Percentiles rank a stretch among this genome's conserved stretches.
phyloP scores from a whole-genome alignment of 2,797 vertebrate species.

The Urocyon cinereoargenteus region DNA sequence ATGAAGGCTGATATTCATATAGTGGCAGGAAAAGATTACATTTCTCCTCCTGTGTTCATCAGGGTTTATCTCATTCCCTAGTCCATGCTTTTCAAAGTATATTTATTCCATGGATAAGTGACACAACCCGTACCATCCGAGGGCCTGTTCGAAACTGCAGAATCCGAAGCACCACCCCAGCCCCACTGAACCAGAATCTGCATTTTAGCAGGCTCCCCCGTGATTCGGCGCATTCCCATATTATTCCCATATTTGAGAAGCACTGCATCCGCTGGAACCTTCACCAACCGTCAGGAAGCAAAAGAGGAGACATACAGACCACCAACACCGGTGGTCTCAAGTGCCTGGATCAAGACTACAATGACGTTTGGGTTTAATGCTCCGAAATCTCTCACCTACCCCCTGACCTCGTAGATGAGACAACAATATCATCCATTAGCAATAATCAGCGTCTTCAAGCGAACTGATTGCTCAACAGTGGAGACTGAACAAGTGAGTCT shows the following conservation, averaged over 20 bases:
- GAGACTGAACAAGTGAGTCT: not conserved
- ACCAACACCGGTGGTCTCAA: not conserved
- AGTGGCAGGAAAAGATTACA: not conserved
- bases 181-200: not conserved
- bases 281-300: not conserved
- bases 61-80: not conserved
- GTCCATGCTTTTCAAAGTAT: not conserved
- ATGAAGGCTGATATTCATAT: not conserved
- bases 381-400: not conserved
- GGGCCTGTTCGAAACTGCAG: not conserved
- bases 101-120: not conserved
- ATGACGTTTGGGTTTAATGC: not conserved
- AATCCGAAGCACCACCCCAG: not conserved
- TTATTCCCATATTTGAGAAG: not conserved
- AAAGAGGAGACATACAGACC: not conserved
- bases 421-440: not conserved
- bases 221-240: not conserved
- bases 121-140: accelerated
- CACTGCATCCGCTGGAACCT: not conserved
- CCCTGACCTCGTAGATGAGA: not conserved
- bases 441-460: not conserved
- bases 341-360: not conserved
- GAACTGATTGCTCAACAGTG: not conserved
- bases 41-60: not conserved
- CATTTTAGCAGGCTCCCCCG: not conserved